Evolutionary conservation across 1,140 invertebrate genomes (phyloP).

Genomic region (Fopius arisanus): DNA sequence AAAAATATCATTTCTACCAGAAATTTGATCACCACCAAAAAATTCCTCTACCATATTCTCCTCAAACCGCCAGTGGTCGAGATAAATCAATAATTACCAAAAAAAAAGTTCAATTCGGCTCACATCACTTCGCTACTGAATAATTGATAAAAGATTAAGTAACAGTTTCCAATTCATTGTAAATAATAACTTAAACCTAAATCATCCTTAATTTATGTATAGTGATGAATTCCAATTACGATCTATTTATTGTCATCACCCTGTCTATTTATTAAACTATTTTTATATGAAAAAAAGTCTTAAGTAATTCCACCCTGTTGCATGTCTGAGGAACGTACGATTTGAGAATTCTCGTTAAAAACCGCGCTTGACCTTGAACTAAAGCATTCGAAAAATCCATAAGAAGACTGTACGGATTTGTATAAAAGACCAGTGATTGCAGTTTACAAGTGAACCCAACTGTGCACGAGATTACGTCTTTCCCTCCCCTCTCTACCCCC

Average conservation of each 20-base stretch:
- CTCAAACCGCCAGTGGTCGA: no score
- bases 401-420: background rate
- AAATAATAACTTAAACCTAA: conserved; percentile 1
- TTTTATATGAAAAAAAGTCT: conserved; percentile 12
- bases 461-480: background rate
- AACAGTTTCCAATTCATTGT: background rate
- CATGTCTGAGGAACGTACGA: background rate
- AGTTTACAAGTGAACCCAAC: background rate
- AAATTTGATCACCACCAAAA: no score
- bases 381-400: background rate
- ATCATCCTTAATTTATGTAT: background rate
- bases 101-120: background rate
- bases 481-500: background rate
- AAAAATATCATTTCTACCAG: no score
- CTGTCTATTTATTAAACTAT: conserved; percentile 4
- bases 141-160: no score
- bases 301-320: background rate
- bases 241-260: background rate
- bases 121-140: no score
- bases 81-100: no score
- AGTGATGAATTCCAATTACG: background rate
- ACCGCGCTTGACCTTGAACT: background rate
- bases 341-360: background rate
- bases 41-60: no score
- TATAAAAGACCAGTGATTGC: background rate